Percentiles rank a stretch among this genome's conserved stretches.
These are phyloP conservation scores for Belgica antarctica DNA, from an alignment of 2,888 invertebrate genomes.

Conservation along the genomic window DNA sequence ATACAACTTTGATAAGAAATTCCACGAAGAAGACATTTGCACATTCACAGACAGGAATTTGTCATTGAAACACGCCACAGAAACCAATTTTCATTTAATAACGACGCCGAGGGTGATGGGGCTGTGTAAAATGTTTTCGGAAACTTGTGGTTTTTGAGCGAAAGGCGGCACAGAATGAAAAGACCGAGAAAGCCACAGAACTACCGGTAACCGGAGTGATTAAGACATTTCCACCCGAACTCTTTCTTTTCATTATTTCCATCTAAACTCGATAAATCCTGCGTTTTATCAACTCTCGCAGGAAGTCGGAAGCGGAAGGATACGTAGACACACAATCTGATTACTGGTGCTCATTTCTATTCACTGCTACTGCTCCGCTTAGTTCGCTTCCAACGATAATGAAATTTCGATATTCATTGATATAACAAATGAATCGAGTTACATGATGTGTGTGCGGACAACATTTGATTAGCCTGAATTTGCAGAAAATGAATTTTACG, in stretches of 20 bases:
- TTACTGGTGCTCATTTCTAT: not conserved
- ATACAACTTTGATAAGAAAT: no score
- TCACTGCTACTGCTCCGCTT: not conserved
- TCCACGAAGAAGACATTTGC: not conserved
- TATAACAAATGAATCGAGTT: not conserved
- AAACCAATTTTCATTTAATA: conserved; percentile 5
- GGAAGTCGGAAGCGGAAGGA: conserved; percentile 25
- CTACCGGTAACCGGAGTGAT: conserved; percentile 19
- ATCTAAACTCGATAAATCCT: not conserved
- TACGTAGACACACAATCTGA: not conserved
- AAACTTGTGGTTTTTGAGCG: not conserved
- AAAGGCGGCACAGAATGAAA: not conserved
- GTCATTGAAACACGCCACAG: not conserved
- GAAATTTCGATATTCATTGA: conserved; percentile 5
- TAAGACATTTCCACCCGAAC: conserved; percentile 31
- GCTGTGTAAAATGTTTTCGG: not conserved
- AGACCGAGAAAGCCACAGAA: not conserved
- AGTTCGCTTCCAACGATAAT: not conserved
- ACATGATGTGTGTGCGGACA: not conserved
- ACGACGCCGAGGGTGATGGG: not conserved
- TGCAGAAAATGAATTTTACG: no score
- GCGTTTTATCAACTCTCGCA: not conserved
- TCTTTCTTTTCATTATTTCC: not conserved
- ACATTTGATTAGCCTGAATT: conserved; percentile 15
- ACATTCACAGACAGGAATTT: no score